Base-by-base conservation (phyloP, 1,140 invertebrate genomes). In the Frieseomelitta varia region DNA sequence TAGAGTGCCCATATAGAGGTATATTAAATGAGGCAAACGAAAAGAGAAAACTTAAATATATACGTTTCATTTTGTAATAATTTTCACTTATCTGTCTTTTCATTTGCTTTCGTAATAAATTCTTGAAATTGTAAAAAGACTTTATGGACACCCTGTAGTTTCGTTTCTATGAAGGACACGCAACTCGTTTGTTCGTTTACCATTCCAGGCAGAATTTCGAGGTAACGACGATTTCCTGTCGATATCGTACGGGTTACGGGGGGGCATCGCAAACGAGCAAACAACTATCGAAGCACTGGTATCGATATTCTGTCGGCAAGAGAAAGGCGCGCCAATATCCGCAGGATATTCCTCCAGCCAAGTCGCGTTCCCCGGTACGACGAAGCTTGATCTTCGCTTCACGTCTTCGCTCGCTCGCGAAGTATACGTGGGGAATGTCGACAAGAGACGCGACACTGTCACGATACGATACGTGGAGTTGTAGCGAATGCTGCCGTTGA, bases 291-390 rank as follows among this genome's bases (percentile, higher is more conserved):
- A 47, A 61, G 63, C 79, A 58, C 53, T 61, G 79, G 47, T 85
- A 85, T 85, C 79, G 84, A 85, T 85, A 82, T 81, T 73, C 79
- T 63, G 72, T 82, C 79, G 55, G 0, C 55, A 39, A 51, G n/a
- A 81, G 83, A 85, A 81, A 76, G 79, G 56, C 58, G 51, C 67
- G 51, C 47, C 84, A 82, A 85, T 85, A 82, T 85, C 84, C 79
- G 73, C 17, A 24, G 79, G 67, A 77, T 85, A 82, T 85, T 82
- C 27, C 53, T 81, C 27, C 4, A 30, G 55, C 39, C 56, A 53
- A 34, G 14, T 56, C n/a, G 72, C 4, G 72, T 4, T 73, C 12
- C n/a, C 19, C 27, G n/a, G 15, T 19, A 55, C 11, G 47, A 4
- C n/a, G 19, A 15, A 27, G 24, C 51, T 39, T 10, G 56, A 27